Base-by-base conservation (phyloP, 2,888 invertebrate genomes). In the Apomyelois bistriatella region DNA sequence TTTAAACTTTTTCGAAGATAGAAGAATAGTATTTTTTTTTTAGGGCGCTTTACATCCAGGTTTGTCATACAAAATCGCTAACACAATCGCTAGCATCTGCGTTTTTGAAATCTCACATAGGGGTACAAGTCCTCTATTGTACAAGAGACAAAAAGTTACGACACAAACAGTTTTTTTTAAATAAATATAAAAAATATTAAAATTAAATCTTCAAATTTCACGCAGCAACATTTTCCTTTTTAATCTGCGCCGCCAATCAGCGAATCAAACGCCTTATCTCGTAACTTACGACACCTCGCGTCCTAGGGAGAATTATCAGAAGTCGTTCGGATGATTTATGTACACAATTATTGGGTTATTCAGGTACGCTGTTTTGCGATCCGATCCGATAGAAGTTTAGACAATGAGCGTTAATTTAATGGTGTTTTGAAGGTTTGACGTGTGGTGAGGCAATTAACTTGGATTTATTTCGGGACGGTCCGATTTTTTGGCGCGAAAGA, bases 301-400 rank as follows among this genome's bases (percentile, higher is more conserved):
- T 77, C 76, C 73, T 69, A 79, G 79, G 80, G 83, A 82, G 84
- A 88, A 89, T 90, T 90, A 90, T 89, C 89, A 87, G 86, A 70
- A 89, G 88, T 86, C 89, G 87, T 90, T 89, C 85, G 79, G 83
- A 85, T 90, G 90, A 90, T 89, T 88, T 90, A 90, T 88, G 86
- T 85, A 85, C 85, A 87, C 88, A 89, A 89, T 90, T 90, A 90
- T 90, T 89, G 89, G 88, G 88, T 85, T 84, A 86, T 83, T 85
- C 88, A 88, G 88, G 87, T 87, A 82, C 80, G 79, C 68, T 85
- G 86, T 85, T 85, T 86, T 84, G 84, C 79, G 85, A 85, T 83
- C 78, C 82, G 83, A 87, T 85, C 78, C 75, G 85, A 87, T 86
- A 82, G 76, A 82, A 83, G 72, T 81, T 32, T 81, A 85, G 86